Evolutionary conservation across 2,888 invertebrate species (phyloP), one percentile per base, ranked within the genome.

Genomic region (Rhogogaster chlorosoma): DNA sequence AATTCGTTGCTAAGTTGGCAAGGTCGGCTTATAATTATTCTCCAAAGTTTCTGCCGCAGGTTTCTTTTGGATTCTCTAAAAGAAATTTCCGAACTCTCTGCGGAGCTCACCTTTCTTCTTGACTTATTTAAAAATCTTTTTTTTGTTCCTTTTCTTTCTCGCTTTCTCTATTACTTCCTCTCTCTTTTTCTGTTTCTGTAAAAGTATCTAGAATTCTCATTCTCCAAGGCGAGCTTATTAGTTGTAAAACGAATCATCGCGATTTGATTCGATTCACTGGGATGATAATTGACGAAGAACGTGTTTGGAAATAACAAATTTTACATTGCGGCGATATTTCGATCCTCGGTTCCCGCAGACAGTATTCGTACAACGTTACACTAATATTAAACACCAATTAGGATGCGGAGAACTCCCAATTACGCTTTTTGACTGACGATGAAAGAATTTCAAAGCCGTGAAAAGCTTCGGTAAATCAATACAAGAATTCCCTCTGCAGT

Each of bases 1-100:
- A 77, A 53, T 49, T 49, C 77, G 26, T 49, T 77, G 77, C 32
- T 18, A 53, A 53, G 77, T 53, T n/a, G 10, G n/a, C 53, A 36
- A 32, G 53, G 53, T 77, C 29, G 53, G 29, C n/a, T 77, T n/a
- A 77, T 77, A 53, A 77, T 77, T 77, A 77, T 77, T 49, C 77
- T 53, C 32, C 32, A 26, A 53, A 77, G 42, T 77, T 77, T 53
- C 9, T 26, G 22, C 36, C 73, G 26, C 73, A 29, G 32, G 32
- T 77, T 77, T 53, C 53, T 32, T 77, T 77, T 36, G n/a, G 53
- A 53, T 77, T 77, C n/a, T 53, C 53, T 36, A 2, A n/a, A 77
- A 53, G 73, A 73, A 45, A 73, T 73, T 32, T 42, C 22, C 5
- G 6, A 26, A 26, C 45, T 45, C 75, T 75, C 45, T 15, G 75